Evolutionary conservation across 92 coral and sea anemone species (phyloP).

Genomic region (Virgularia gustaviana): DNA sequence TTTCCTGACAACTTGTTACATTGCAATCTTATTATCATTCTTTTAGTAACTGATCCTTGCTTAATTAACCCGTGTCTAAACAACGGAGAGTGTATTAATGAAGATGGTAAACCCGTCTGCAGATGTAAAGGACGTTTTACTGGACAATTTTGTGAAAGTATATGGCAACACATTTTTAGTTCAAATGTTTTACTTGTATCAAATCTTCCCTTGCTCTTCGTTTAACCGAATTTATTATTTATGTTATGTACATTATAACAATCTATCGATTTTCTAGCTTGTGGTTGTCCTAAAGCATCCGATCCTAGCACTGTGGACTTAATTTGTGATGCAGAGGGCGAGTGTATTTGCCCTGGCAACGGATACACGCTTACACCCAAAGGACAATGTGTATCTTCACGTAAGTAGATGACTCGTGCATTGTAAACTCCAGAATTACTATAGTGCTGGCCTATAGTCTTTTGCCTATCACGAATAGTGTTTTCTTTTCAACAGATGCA

Average conservation of each 20-base stretch:
- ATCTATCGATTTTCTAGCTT: slow-evolving; percentile 42
- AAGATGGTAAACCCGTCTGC: slow-evolving; percentile 83
- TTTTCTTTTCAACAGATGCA: slow-evolving; percentile 5
- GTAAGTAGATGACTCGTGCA: too few species aligned
- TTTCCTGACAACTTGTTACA: background rate
- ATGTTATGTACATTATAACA: background rate
- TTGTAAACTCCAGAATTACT: too few species aligned
- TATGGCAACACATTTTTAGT: background rate
- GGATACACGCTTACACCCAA: slow-evolving; percentile 1
- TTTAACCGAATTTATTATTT: too few species aligned
- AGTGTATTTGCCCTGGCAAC: slow-evolving; percentile 37
- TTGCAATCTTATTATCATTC: background rate
- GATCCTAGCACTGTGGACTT: slow-evolving; percentile 46
- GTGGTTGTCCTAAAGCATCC: slow-evolving; percentile 52
- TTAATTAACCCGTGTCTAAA: slow-evolving; percentile 72
- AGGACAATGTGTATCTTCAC: slow-evolving; percentile 27
- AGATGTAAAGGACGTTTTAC: slow-evolving; percentile 74
- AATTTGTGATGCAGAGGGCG: slow-evolving; percentile 50
- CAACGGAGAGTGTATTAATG: slow-evolving; percentile 72
- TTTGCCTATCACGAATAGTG: background rate
- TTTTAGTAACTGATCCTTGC: slow-evolving; percentile 72
- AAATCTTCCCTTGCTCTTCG: too few species aligned
- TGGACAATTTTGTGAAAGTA: slow-evolving; percentile 88
- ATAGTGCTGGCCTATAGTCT: too few species aligned
- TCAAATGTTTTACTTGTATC: background rate